phyloP scores from a whole-genome alignment of 2,888 invertebrate genomes.

The Rosalia funebris region DNA sequence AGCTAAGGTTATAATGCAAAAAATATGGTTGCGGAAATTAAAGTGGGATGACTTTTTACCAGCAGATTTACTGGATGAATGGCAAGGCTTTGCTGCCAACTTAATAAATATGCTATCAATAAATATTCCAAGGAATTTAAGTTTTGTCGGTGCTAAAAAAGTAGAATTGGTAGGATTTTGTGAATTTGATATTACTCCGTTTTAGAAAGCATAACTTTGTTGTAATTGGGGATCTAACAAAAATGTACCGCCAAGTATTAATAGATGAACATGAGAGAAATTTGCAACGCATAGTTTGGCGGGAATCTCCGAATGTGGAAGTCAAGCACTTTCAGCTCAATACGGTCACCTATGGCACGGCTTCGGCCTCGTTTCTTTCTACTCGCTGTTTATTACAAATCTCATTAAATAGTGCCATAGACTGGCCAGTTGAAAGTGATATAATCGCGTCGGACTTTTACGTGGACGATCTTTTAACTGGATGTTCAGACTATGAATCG shows the following conservation, averaged over 20 bases:
- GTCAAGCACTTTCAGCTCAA: background rate
- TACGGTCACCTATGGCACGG: background rate
- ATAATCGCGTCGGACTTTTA: background rate
- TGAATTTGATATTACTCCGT: conserved; percentile 6
- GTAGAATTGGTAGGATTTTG: no score
- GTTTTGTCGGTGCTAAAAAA: no score
- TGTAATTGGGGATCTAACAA: conserved; percentile 12
- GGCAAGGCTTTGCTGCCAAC: no score
- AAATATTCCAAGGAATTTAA: no score
- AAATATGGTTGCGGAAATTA: no score
- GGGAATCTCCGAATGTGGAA: background rate
- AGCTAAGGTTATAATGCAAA: no score
- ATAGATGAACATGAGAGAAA: conserved; percentile 6
- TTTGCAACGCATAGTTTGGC: conserved; percentile 23
- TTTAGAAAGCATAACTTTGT: conserved; percentile 11
- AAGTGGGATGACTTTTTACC: no score
- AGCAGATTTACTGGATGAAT: no score
- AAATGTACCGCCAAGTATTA: conserved; percentile 21
- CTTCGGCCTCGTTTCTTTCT: background rate
- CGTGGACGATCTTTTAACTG: background rate
- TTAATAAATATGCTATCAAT: no score
- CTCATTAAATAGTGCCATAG: background rate
- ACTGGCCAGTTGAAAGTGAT: background rate
- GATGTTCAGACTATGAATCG: background rate
- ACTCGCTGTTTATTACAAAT: background rate